These are phyloP conservation scores for Callocephalon fimbriatum DNA, from an alignment of 2,113 vertebrate genomes.

Conservation along the genomic window DNA sequence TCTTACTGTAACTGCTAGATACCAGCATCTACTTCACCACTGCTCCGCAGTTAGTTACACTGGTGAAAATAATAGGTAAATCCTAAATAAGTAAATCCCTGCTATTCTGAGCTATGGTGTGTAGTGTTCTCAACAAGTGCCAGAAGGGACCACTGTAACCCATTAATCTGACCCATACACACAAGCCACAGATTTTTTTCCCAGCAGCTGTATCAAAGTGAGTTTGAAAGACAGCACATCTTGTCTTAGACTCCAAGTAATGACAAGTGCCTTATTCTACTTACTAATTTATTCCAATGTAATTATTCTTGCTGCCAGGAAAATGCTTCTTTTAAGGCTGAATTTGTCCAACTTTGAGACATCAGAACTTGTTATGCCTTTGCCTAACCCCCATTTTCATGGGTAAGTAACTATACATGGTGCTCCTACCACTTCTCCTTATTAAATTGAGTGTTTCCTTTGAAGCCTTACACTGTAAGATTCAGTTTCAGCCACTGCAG, in stretches of 20 bases:
- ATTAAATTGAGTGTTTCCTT: slow-evolving; percentile 1
- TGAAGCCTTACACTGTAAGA: not conserved
- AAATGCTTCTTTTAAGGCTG: slow-evolving; percentile 50
- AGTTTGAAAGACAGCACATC: not conserved
- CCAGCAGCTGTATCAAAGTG: not conserved
- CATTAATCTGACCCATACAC: not conserved
- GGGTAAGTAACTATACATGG: not conserved
- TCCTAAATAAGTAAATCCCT: not conserved
- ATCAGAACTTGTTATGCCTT: slow-evolving; percentile 9
- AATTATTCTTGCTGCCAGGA: slow-evolving; percentile 53
- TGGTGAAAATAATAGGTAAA: not conserved
- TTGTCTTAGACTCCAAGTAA: slow-evolving; percentile 1
- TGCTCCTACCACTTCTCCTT: not conserved
- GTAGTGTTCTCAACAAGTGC: not conserved
- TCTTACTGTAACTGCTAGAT: not conserved
- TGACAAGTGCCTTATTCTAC: not conserved
- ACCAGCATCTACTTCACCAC: not conserved
- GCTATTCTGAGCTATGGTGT: not conserved
- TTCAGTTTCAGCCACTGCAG: not conserved
- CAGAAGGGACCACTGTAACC: not conserved
- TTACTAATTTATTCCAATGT: slow-evolving; percentile 41
- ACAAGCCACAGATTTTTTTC: not conserved
- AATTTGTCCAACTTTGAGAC: not conserved
- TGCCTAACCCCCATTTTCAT: slow-evolving; percentile 37
- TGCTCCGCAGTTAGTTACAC: not conserved